Evolutionary conservation across 64 coral and sea anemone genomes (phyloP).

Genomic region (Pocillopora damicornis): DNA sequence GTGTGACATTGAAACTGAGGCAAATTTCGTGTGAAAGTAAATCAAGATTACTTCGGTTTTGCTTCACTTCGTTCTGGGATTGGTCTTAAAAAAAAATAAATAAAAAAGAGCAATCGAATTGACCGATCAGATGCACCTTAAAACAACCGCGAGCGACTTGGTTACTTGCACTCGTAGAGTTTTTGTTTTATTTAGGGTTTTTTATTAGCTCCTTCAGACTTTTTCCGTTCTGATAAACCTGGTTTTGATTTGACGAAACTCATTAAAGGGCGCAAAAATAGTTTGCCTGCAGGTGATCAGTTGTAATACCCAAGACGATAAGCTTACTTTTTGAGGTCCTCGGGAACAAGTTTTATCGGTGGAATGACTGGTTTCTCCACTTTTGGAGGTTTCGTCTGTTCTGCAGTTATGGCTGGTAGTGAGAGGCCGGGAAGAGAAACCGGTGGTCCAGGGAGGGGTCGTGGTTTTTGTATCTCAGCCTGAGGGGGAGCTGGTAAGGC

Average conservation of each 20-base stretch:
- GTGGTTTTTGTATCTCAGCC: conserved; percentile 9
- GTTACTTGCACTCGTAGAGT: too few species aligned
- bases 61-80: too few species aligned
- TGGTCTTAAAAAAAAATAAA: too few species aligned
- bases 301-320: neutral
- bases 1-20: neutral
- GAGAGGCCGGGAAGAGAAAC: conserved; percentile 27
- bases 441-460: neutral
- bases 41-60: too few species aligned
- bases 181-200: too few species aligned
- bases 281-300: too few species aligned
- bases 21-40: neutral
- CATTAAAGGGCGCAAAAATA: too few species aligned
- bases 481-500: conserved; percentile 46
- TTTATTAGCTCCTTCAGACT: too few species aligned
- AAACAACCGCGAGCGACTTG: too few species aligned
- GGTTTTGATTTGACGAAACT: too few species aligned
- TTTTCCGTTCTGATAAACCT: too few species aligned
- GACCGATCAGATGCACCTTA: too few species aligned
- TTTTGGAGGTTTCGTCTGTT: conserved; percentile 2
- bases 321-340: conserved; percentile 78
- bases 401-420: neutral
- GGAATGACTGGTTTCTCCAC: conserved; percentile 40
- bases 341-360: conserved; percentile 56
- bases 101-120: neutral